Percentiles rank a stretch among this genome's conserved stretches.
Evolutionary conservation across 53 echinoderm and acorn worm species (phyloP).

Genomic region (Antedon mediterranea): DNA sequence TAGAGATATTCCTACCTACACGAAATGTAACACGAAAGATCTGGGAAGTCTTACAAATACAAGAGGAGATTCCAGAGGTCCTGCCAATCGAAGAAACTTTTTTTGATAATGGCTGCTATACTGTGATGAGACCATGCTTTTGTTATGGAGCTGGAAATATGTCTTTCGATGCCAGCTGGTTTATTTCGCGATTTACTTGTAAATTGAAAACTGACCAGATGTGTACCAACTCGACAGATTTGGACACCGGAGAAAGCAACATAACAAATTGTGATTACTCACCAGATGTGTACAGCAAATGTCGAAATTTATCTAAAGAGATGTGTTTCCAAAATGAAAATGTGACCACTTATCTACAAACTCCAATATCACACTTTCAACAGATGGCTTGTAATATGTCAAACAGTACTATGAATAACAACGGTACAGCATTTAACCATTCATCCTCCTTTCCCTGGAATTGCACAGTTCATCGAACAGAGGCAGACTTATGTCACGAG

Average conservation of each 20-base stretch:
- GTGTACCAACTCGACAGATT: neutral
- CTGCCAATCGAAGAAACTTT: slow-evolving; percentile 37
- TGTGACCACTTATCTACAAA: neutral
- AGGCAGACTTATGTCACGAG: neutral
- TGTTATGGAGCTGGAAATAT: neutral
- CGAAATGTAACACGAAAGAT: slow-evolving; percentile 20
- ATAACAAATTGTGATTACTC: neutral
- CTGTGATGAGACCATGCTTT: neutral
- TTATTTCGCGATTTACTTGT: neutral
- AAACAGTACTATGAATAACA: neutral
- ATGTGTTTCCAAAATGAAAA: neutral
- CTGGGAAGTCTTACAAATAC: slow-evolving; percentile 20
- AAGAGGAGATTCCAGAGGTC: slow-evolving; percentile 15
- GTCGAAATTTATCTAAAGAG: neutral
- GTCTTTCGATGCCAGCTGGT: slow-evolving; percentile 12
- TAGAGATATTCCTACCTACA: slow-evolving; percentile 26
- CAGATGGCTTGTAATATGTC: neutral
- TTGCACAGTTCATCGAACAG: neutral
- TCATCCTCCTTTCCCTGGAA: neutral
- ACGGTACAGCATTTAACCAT: neutral
- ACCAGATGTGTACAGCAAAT: neutral
- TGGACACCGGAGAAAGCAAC: neutral
- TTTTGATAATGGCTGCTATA: slow-evolving; percentile 33
- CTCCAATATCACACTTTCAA: neutral
- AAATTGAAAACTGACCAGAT: neutral